A percentile compares a stretch with the other conserved stretches of the same genome.
These are phyloP conservation scores for Colletes gigas DNA, from an alignment of 1,140 invertebrate genomes.

Conservation along the genomic window DNA sequence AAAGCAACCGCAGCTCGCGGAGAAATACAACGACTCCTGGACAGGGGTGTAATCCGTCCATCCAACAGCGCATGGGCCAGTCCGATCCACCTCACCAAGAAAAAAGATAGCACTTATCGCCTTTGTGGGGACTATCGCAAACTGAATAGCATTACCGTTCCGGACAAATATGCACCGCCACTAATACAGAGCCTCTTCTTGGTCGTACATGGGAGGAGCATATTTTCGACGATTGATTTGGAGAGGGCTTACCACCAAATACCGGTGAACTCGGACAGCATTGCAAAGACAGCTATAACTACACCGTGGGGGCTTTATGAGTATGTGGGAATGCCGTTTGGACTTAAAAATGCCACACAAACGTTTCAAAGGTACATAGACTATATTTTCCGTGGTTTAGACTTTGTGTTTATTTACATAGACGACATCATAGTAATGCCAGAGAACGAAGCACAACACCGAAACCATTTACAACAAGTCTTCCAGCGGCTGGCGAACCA, in stretches of 20 bases:
- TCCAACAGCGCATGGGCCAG: constrained; percentile 36
- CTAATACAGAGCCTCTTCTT: constrained; percentile 59
- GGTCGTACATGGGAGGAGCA: not conserved
- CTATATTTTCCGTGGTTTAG: not conserved
- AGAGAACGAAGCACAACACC: not conserved
- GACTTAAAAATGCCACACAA: constrained; percentile 47
- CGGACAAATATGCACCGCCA: constrained; percentile 35
- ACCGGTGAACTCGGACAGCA: constrained; percentile 57
- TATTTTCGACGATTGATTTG: constrained; percentile 79
- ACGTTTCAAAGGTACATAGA: constrained; percentile 60
- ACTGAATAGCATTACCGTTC: constrained; percentile 36
- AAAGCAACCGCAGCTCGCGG: not conserved
- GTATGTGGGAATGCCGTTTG: constrained; percentile 74
- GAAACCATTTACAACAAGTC: constrained; percentile 11
- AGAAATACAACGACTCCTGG: not conserved
- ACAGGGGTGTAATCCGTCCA: not conserved
- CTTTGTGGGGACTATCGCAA: constrained; percentile 47
- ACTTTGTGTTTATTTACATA: constrained; percentile 16
- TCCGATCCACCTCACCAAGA: constrained; percentile 37
- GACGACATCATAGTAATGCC: constrained; percentile 24
- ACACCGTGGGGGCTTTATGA: constrained; percentile 48
- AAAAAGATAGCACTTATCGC: constrained; percentile 37
- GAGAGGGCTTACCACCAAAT: constrained; percentile 79
- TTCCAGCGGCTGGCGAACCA: constrained; percentile 8
- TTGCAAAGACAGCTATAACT: constrained; percentile 13